Conservation (phyloP, 23 tunicate genomes). For the Clavelina lepadiformis region DNA sequence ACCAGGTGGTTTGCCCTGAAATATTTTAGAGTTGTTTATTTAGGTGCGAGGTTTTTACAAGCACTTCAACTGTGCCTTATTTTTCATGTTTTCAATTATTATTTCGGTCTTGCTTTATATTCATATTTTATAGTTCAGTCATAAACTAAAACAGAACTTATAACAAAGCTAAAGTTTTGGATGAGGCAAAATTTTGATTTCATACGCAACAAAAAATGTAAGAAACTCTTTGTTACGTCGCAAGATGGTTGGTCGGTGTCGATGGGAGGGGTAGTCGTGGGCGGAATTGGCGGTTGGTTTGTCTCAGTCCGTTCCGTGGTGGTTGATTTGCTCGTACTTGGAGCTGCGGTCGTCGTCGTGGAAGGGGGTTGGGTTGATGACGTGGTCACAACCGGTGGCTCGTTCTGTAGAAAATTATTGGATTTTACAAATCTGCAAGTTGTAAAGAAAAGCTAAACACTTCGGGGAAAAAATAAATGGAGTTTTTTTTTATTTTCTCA, state of each 20-base stretch:
- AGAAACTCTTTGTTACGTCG: too few species aligned
- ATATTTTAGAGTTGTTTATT: too few species aligned
- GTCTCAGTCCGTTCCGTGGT: neutral
- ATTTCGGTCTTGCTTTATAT: too few species aligned
- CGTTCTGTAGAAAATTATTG: neutral
- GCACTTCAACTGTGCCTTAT: too few species aligned
- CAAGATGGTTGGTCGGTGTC: too few species aligned
- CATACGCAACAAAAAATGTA: too few species aligned
- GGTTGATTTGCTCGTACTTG: neutral
- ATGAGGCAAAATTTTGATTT: too few species aligned
- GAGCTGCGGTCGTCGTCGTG: neutral
- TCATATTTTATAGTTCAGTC: too few species aligned
- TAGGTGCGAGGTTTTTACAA: too few species aligned
- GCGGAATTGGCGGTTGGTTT: neutral
- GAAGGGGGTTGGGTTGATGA: neutral
- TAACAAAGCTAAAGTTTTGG: too few species aligned
- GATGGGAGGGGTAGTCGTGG: neutral
- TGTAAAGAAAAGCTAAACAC: neutral
- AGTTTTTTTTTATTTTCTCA: neutral
- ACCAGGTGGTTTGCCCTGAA: slow-evolving; percentile 15
- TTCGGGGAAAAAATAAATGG: neutral
- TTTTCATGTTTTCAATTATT: too few species aligned
- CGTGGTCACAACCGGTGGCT: neutral
- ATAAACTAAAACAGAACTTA: too few species aligned
- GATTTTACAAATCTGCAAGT: neutral